Conservation (phyloP, 2,113 vertebrate genomes). For the Diphyllodes magnificus region DNA sequence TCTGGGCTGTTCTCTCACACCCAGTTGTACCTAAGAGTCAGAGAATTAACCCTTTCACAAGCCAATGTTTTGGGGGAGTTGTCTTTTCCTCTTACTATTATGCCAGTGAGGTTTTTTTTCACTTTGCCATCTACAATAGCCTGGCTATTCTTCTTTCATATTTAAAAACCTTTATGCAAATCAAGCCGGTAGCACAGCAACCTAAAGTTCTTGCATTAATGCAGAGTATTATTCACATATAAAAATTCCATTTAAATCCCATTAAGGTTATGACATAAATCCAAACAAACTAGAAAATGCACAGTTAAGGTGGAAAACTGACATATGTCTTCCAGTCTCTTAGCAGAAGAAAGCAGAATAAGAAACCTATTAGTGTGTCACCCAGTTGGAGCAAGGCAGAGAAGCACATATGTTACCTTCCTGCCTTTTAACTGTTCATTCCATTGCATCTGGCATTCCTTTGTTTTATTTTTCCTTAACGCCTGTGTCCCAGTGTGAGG, state of each 20-base stretch:
- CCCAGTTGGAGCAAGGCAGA: slow-evolving; percentile 1
- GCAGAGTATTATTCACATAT: slow-evolving; percentile 75
- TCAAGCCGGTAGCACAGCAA: slow-evolving; percentile 58
- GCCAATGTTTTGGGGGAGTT: background rate
- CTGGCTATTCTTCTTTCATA: slow-evolving; percentile 69
- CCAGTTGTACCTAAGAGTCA: background rate
- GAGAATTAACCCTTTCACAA: slow-evolving; percentile 21
- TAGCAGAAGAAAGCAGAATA: slow-evolving; percentile 39
- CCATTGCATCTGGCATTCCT: background rate
- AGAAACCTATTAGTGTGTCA: slow-evolving; percentile 55
- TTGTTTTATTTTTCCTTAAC: slow-evolving; percentile 29
- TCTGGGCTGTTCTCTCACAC: background rate
- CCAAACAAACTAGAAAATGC: slow-evolving; percentile 79
- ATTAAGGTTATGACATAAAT: slow-evolving; percentile 81
- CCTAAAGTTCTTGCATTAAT: slow-evolving; percentile 72
- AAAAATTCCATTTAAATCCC: slow-evolving; percentile 82
- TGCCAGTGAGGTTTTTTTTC: background rate
- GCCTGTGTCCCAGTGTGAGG: background rate
- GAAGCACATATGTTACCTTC: slow-evolving; percentile 38
- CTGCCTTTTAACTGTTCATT: slow-evolving; percentile 8
- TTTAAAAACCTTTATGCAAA: slow-evolving; percentile 79
- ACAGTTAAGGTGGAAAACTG: slow-evolving; percentile 75
- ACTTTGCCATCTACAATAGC: slow-evolving; percentile 61
- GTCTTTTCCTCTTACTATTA: background rate
- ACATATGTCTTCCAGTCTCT: slow-evolving; percentile 72